phyloP scores from a whole-genome alignment of 2,888 invertebrate genomes.

The Stenodema calcarata region DNA sequence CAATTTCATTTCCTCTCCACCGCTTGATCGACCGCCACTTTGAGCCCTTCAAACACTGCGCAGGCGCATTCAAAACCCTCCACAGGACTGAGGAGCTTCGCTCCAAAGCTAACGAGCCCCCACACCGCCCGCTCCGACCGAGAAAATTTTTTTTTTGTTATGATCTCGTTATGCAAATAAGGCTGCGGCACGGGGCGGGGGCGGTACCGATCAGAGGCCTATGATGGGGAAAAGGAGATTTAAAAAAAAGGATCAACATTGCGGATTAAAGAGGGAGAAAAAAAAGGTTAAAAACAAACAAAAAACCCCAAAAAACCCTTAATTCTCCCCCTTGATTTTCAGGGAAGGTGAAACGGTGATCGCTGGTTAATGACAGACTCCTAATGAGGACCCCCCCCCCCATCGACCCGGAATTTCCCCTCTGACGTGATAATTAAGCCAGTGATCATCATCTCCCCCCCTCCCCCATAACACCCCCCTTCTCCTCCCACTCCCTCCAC shows the following conservation, averaged over 20 bases:
- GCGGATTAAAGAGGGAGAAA: too few species aligned
- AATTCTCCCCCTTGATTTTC: not conserved
- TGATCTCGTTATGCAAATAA: not conserved
- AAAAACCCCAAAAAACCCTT: too few species aligned
- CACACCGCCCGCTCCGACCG: too few species aligned
- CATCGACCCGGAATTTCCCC: too few species aligned
- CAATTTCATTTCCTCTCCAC: too few species aligned
- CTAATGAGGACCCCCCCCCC: not conserved
- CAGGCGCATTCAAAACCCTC: not conserved
- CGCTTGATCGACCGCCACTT: too few species aligned
- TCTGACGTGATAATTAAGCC: too few species aligned
- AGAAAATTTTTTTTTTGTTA: not conserved
- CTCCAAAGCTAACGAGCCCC: too few species aligned
- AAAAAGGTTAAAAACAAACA: too few species aligned
- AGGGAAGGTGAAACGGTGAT: not conserved
- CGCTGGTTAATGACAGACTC: not conserved
- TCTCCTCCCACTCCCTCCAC: not conserved
- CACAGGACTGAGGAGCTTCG: not conserved
- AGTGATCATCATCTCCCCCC: not conserved
- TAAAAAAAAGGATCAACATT: too few species aligned
- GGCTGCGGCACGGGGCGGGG: not conserved
- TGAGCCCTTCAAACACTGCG: not conserved
- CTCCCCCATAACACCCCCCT: not conserved
- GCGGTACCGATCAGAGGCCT: too few species aligned
- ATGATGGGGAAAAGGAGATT: too few species aligned